A percentile compares a stretch with the other conserved stretches of the same genome.
Conservation (phyloP, 2,113 vertebrate genomes). For the Brienomyrus brachyistius region DNA sequence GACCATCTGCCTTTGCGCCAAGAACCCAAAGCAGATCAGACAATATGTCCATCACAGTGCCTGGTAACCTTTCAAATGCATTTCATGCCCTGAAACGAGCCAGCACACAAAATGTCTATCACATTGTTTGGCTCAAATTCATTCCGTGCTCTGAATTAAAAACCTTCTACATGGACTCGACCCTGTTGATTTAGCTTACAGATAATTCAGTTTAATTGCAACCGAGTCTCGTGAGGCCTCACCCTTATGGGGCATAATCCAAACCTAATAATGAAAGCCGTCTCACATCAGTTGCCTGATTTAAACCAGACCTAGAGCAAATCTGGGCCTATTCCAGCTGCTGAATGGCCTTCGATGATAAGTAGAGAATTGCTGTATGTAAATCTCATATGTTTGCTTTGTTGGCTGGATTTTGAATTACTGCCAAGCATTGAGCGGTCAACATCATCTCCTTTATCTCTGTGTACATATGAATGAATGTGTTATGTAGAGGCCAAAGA, state of each 20-base stretch:
- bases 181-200: constrained; percentile 17
- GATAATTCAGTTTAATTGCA: constrained; percentile 23
- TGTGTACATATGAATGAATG: background rate
- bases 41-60: background rate
- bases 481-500: background rate
- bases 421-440: background rate
- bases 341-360: constrained; percentile 11
- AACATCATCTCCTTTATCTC: background rate
- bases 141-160: background rate
- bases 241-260: constrained; percentile 12
- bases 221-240: background rate
- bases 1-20: background rate
- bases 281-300: constrained; percentile 14
- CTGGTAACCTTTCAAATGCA: background rate
- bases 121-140: background rate
- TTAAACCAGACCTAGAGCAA: constrained; percentile 21
- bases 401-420: background rate
- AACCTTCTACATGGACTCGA: background rate
- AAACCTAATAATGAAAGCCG: constrained; percentile 21
- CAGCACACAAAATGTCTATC: background rate
- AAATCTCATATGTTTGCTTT: constrained; percentile 15
- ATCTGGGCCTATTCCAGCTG: background rate
- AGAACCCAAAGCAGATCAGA: background rate
- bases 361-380: constrained; percentile 11
- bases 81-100: background rate